Conservation (phyloP, 2,113 vertebrate genomes). For the Picathartes gymnocephalus region DNA sequence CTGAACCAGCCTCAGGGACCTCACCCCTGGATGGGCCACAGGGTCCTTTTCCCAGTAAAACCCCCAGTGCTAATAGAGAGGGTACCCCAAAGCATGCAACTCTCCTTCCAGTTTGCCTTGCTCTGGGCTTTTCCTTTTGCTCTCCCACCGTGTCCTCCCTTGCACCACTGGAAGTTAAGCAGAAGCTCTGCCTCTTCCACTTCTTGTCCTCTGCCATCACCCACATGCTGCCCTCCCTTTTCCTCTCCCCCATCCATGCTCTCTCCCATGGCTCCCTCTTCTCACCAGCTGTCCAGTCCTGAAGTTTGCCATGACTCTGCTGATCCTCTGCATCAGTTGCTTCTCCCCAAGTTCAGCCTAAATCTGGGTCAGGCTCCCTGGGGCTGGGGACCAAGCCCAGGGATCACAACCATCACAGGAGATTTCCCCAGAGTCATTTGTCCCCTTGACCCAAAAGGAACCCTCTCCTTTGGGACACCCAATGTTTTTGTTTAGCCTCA, state of each 20-base stretch:
- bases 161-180: neutral
- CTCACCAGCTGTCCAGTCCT: neutral
- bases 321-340: neutral
- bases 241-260: neutral
- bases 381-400: neutral
- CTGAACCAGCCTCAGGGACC: neutral
- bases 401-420: neutral
- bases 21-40: neutral
- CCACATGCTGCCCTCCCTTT: neutral
- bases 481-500: neutral
- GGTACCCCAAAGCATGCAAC: neutral
- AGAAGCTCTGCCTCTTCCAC: neutral
- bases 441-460: neutral
- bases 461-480: neutral
- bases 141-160: neutral
- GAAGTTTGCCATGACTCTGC: neutral
- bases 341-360: neutral
- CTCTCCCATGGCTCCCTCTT: neutral
- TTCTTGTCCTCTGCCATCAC: neutral
- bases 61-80: neutral
- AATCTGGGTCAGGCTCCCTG: neutral
- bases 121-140: neutral
- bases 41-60: neutral
- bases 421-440: neutral
- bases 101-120: neutral